A percentile compares a stretch with the other conserved stretches of the same genome.
phyloP scores from a whole-genome alignment of 2,888 invertebrate species.

The Tachina lurida region DNA sequence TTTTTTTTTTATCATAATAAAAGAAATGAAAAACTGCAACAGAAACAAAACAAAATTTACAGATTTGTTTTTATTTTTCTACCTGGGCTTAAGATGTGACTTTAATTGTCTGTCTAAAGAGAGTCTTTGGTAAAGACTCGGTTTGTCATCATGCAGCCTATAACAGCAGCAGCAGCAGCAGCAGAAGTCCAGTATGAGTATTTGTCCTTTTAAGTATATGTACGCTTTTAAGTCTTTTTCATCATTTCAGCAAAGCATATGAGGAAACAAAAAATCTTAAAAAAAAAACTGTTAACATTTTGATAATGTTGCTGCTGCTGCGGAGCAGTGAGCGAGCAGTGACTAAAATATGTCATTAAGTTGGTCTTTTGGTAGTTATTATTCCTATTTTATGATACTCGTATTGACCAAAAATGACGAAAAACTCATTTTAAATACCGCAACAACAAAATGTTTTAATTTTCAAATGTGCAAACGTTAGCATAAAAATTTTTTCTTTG shows the following conservation, averaged over 20 bases:
- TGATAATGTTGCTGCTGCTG: slow-evolving; percentile 11
- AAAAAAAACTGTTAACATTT: slow-evolving; percentile 25
- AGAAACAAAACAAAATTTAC: slow-evolving; percentile 44
- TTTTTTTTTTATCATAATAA: neutral
- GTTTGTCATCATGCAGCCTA: slow-evolving; percentile 10
- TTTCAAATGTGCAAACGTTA: slow-evolving; percentile 42
- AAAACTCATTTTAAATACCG: slow-evolving; percentile 31
- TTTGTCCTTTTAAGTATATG: slow-evolving; percentile 17
- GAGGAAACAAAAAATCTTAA: slow-evolving; percentile 14
- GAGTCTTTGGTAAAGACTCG: neutral
- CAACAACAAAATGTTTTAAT: slow-evolving; percentile 18
- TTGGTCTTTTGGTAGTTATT: slow-evolving; percentile 23
- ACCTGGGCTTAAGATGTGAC: slow-evolving; percentile 33
- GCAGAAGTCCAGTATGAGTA: slow-evolving; percentile 7
- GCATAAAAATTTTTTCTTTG: slow-evolving; percentile 11
- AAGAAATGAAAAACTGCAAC: neutral
- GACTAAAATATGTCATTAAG: slow-evolving; percentile 68
- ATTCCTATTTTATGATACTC: neutral
- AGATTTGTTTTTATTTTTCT: slow-evolving; percentile 29
- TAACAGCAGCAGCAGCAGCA: slow-evolving; percentile 32
- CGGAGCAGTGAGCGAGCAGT: slow-evolving; percentile 10
- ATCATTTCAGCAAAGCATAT: neutral
- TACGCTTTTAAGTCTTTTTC: slow-evolving; percentile 4
- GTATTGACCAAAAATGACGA: slow-evolving; percentile 35
- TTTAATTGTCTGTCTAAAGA: slow-evolving; percentile 16